Base-by-base conservation (phyloP, 2,113 vertebrate species). In the Gila orcuttii region DNA sequence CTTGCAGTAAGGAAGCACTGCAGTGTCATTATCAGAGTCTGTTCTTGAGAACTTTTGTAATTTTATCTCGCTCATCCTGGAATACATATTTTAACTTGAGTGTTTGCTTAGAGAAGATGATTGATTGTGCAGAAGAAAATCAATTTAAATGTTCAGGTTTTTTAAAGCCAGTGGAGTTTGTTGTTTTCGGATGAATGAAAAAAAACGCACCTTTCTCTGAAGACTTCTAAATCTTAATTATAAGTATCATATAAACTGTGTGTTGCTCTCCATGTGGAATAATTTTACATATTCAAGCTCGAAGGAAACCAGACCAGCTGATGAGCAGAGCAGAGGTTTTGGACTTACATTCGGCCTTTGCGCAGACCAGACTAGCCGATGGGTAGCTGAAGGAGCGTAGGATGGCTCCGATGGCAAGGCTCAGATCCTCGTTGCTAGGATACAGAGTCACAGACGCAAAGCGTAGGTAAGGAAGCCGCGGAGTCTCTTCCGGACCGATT, bases 271-370 rank as follows among this genome's bases (percentile, higher is more conserved):
- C n/a, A 3, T 59, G 31, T 39, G 6, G 21, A 39, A 79, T 39
- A 7, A 42, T 55, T 64, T 75, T n/a, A 23, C 31, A 57, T 73
- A 57, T 71, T 52, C 52, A 79, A 66, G 55, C 73, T 83, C 12
- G 75, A 15, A 45, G 71, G 86, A 60, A 50, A 79, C 75, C 89
- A 79, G 23, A 74, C 50, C 17, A 33, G 19, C 84, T 77, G 66
- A 69, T 36, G 31, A 36, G 7, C 57, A 15, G 66, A 76, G 82
- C 78, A 88, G 69, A 86, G 82, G 62, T 83, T 87, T 89, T 33
- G 86, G 77, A 94, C 97, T 96, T 91, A 97, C 97, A 97, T 91
- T 97, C 96, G 1, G 97, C 96, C 91, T 97, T 97, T 93, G 96
- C 95, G 0, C 97, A 97, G 91, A 97, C 94, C 83, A 97, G 95